A percentile compares a stretch with the other conserved stretches of the same genome.
These are phyloP conservation scores for Megalurothrips usitatus DNA, from an alignment of 2,888 invertebrate species.

Conservation along the genomic window DNA sequence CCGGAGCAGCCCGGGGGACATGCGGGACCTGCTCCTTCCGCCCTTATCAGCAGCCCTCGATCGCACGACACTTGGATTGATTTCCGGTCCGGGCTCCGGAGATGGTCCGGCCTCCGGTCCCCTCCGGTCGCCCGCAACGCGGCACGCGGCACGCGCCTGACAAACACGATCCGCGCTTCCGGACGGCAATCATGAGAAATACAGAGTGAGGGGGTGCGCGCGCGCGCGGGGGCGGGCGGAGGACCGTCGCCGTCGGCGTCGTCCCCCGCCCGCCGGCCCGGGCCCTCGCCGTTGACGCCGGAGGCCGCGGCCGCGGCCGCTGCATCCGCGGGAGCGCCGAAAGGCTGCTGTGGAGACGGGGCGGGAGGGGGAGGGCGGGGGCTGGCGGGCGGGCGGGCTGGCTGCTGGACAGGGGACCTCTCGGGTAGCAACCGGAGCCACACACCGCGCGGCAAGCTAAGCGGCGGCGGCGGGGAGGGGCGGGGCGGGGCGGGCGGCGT, in stretches of 20 bases:
- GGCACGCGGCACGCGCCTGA: neutral
- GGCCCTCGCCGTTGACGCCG: too few species aligned
- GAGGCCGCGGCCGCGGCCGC: too few species aligned
- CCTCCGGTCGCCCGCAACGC: neutral
- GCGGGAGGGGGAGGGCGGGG: neutral
- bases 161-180: too few species aligned
- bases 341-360: neutral
- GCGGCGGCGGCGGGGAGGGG: too few species aligned
- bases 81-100: neutral
- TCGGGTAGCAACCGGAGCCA: neutral
- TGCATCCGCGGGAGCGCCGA: neutral
- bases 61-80: constrained; percentile 10
- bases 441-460: too few species aligned
- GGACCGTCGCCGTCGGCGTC: too few species aligned
- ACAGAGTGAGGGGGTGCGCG: neutral
- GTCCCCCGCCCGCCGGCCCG: too few species aligned
- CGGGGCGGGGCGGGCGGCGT: too few species aligned
- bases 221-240: too few species aligned
- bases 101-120: neutral
- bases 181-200: too few species aligned
- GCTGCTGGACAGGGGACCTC: neutral
- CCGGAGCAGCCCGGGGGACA: too few species aligned
- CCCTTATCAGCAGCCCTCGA: neutral
- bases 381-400: neutral
- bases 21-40: neutral